Percentiles rank a stretch among this genome's conserved stretches.
These are phyloP conservation scores for Stenolophus ochropezus DNA, from an alignment of 2,888 invertebrate species.

Conservation along the genomic window DNA sequence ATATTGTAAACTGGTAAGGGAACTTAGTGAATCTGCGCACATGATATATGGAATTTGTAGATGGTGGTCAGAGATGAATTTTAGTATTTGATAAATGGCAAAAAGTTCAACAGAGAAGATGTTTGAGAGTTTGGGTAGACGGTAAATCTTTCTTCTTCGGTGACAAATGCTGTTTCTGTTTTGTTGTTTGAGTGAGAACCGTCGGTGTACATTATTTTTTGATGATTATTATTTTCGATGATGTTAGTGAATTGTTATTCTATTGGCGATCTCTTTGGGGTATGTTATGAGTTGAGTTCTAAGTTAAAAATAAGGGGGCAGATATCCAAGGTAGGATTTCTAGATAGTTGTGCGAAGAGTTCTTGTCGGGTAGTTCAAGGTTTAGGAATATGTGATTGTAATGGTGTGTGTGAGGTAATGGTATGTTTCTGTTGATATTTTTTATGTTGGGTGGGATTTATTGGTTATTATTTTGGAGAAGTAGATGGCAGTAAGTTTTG, in stretches of 20 bases:
- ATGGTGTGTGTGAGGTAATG: neutral
- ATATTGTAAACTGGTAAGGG: neutral
- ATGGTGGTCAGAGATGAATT: neutral
- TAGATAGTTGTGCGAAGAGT: neutral
- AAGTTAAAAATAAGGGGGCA: neutral
- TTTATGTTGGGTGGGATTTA: constrained; percentile 8
- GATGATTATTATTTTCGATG: neutral
- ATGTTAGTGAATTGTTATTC: neutral
- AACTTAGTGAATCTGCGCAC: constrained; percentile 18
- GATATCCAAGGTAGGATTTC: neutral
- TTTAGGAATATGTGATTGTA: neutral
- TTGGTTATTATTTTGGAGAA: neutral
- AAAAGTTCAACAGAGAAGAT: constrained; percentile 10
- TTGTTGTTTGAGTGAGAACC: constrained; percentile 1
- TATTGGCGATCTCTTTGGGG: neutral
- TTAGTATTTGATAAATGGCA: neutral
- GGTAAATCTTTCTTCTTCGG: neutral
- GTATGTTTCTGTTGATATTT: neutral
- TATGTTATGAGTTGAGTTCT: neutral
- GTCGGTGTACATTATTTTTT: constrained; percentile 12
- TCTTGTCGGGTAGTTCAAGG: neutral
- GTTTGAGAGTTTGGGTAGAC: neutral
- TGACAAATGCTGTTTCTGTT: neutral
- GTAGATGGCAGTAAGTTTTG: constrained; percentile 6
- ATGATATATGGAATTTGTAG: neutral